Evolutionary conservation across 1,140 invertebrate genomes (phyloP), one percentile per base, ranked within the genome.

Genomic region (Drosophila pruinosa): DNA sequence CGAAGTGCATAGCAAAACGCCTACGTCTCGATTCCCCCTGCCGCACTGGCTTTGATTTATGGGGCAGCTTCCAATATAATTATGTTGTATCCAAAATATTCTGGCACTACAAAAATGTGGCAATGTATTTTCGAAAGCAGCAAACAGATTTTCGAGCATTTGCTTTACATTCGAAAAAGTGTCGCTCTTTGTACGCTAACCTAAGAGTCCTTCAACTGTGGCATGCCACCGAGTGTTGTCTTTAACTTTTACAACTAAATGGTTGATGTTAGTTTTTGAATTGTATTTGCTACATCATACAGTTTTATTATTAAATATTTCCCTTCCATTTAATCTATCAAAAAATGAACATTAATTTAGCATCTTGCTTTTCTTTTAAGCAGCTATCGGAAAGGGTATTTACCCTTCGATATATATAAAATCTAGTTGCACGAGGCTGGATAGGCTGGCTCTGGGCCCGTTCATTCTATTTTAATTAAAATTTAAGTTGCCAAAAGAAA

Each of bases 41-140:
- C 43, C 65, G 52, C 52, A 62, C 50, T 48, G 36, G 58, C 65
- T 78, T 83, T 83, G 79, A 83, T 83, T 85, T 83, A 83, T 83
- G 80, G 62, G 62, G 58, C 80, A 75, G 80, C 76, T 79, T 85
- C 79, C 72, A 79, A 83, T 83, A 85, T 83, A 83, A 83, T 83
- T 83, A 83, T 83, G 80, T 75, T 83, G 80, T 75, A 85, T 79
- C 67, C 78, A 47, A 81, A 79, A 78, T 50, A 52, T 59, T 64
- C 45, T 58, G 54, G 45, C 48, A 56, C 56, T 81, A 80, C 61
- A 81, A 80, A 75, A 76, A 67, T 81, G 75, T 72, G 53, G 48
- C 56, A 52, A 47, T 83, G 78, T 82, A 62, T 62, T 69, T 83
- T 72, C 57, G 65, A 83, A 75, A 68, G 59, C 26, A 53, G 38